Percentiles rank a stretch among this genome's conserved stretches.
Conservation (phyloP, 1,140 invertebrate genomes). For the Diabrotica undecimpunctata region DNA sequence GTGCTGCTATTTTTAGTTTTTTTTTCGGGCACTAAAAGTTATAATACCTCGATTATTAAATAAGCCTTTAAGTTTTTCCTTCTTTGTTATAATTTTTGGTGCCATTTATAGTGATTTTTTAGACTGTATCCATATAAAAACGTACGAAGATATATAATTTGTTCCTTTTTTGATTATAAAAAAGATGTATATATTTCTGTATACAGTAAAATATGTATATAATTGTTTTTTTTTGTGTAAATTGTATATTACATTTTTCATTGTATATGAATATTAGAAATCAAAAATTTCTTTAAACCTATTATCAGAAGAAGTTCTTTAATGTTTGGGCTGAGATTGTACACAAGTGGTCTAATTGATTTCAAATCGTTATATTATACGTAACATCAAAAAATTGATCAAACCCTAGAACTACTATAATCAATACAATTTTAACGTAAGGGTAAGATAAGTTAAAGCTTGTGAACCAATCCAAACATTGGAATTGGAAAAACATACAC, state of each 20-base stretch:
- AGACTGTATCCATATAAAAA: constrained; percentile 20
- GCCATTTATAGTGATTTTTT: constrained; percentile 22
- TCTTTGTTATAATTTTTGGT: constrained; percentile 13
- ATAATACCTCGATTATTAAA: background rate
- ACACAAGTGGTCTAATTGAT: background rate
- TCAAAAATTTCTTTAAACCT: background rate
- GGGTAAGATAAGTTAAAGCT: no score
- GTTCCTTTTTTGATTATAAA: constrained; percentile 27
- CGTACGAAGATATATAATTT: constrained; percentile 12
- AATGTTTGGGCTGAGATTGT: background rate
- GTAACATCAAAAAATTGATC: no score
- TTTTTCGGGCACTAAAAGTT: constrained; percentile 12
- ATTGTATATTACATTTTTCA: constrained; percentile 27
- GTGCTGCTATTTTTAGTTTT: constrained; percentile 18
- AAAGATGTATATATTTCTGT: constrained; percentile 26
- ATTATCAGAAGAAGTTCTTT: background rate
- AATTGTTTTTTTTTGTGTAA: constrained; percentile 27
- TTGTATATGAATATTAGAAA: constrained; percentile 22
- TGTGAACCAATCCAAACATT: no score
- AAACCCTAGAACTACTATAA: no score
- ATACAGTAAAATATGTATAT: constrained; percentile 23
- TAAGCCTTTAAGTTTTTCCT: background rate
- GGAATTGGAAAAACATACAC: no score
- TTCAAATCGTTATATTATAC: no score
- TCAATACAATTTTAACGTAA: no score